These are phyloP conservation scores for Sorex fumeus DNA, from an alignment of 2,113 vertebrate genomes.

Conservation along the genomic window DNA sequence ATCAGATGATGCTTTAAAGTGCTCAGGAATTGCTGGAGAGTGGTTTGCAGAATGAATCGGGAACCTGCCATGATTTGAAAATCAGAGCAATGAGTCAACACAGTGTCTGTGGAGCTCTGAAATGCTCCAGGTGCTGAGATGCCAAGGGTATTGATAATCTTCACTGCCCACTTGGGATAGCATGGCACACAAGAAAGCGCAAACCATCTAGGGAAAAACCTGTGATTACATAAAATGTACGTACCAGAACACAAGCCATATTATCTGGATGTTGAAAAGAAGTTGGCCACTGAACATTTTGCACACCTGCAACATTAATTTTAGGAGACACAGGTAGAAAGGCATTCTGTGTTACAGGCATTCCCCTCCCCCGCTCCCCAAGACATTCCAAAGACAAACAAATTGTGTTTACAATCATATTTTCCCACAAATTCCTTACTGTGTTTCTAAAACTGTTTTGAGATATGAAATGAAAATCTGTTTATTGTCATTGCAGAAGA, in stretches of 20 bases:
- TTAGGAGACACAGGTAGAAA: neutral
- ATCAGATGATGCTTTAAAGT: constrained; percentile 6
- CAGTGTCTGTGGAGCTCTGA: neutral
- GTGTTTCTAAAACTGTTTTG: neutral
- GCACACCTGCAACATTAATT: neutral
- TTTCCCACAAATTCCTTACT: neutral
- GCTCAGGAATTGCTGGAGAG: neutral
- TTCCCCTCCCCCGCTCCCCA: neutral
- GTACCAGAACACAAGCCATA: neutral
- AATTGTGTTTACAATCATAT: neutral
- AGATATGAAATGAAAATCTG: neutral
- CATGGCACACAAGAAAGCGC: too few relatives aligned
- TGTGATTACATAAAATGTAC: neutral
- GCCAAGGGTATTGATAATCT: neutral
- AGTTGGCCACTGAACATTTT: neutral
- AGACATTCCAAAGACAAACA: neutral
- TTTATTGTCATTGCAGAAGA: neutral
- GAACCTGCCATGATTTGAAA: constrained; percentile 28
- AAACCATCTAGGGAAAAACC: too few relatives aligned
- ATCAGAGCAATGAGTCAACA: constrained; percentile 23
- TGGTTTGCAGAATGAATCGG: neutral
- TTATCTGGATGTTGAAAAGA: neutral
- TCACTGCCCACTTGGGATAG: too few relatives aligned
- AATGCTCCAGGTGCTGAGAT: too few relatives aligned
- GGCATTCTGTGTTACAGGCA: neutral